Evolutionary conservation across 2,888 invertebrate genomes (phyloP).

Genomic region (Ligdia adustata): DNA sequence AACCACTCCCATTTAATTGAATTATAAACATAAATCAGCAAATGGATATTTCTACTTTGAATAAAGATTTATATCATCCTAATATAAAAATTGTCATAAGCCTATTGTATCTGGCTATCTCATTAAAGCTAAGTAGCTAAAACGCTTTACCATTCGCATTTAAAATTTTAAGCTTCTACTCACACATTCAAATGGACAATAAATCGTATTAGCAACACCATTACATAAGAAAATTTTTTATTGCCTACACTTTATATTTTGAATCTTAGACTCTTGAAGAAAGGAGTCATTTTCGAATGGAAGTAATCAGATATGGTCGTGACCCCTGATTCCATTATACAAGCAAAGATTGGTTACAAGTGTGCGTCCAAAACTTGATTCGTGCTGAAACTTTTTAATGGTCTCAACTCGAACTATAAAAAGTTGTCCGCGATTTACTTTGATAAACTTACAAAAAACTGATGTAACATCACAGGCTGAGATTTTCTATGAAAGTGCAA

Average conservation of each 20-base stretch:
- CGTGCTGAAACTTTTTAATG: constrained; percentile 30
- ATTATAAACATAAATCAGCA: not conserved
- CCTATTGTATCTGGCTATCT: constrained; percentile 12
- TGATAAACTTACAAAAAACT: not conserved
- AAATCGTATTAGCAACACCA: constrained; percentile 47
- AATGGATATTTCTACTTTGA: no score
- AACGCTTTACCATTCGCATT: constrained; percentile 13
- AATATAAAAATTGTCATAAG: constrained; percentile 19
- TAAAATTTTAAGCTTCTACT: constrained; percentile 42
- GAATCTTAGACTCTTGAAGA: constrained; percentile 21
- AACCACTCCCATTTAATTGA: constrained; percentile 9
- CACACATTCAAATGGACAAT: constrained; percentile 42
- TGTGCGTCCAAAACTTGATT: constrained; percentile 47
- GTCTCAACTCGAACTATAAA: constrained; percentile 23
- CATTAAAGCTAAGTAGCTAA: constrained; percentile 21
- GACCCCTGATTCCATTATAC: constrained; percentile 57
- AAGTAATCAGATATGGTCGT: constrained; percentile 33
- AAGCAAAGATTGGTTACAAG: constrained; percentile 50
- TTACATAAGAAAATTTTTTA: constrained; percentile 47
- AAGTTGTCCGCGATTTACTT: constrained; percentile 28
- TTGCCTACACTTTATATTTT: constrained; percentile 19
- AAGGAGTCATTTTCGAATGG: constrained; percentile 31
- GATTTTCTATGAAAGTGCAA: no score
- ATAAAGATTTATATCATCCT: constrained; percentile 11
- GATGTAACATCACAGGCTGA: no score